A percentile compares a stretch with the other conserved stretches of the same genome.
phyloP scores from a whole-genome alignment of 2,113 vertebrate species.

The Microtus montanus region DNA sequence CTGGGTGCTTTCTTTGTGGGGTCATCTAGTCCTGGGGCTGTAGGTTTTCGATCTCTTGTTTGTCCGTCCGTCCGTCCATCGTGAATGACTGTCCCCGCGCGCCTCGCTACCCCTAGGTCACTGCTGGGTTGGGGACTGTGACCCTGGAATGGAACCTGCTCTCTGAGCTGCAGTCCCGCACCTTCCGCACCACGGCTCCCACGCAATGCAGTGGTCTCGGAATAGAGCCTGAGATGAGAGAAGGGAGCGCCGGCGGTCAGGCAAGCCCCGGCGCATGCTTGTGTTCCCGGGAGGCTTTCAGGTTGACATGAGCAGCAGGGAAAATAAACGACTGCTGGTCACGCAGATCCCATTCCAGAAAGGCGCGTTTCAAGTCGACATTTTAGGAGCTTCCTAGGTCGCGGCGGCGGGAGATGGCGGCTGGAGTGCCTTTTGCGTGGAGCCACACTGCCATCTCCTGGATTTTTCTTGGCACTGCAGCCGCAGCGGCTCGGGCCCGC shows the following conservation, averaged over 20 bases:
- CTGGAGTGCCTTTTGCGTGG: conserved; percentile 74
- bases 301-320: background rate
- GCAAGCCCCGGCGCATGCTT: background rate
- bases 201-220: background rate
- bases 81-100: background rate
- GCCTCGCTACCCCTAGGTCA: background rate
- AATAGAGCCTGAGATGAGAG: background rate
- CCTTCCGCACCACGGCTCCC: background rate
- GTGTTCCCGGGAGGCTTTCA: background rate
- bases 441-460: conserved; percentile 93
- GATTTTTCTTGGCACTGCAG: accelerated
- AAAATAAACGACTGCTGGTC: background rate
- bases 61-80: background rate
- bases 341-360: conserved; percentile 30
- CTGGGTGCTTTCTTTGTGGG: background rate
- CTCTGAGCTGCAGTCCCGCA: background rate
- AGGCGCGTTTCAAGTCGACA: conserved; percentile 85
- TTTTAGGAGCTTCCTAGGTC: conserved; percentile 83
- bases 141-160: background rate
- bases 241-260: background rate
- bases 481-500: accelerated
- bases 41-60: background rate
- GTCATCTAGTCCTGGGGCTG: background rate
- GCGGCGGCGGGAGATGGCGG: conserved; percentile 81
- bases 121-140: background rate